phyloP scores from a whole-genome alignment of 2,888 invertebrate species.

The Matsumyia berberina region DNA sequence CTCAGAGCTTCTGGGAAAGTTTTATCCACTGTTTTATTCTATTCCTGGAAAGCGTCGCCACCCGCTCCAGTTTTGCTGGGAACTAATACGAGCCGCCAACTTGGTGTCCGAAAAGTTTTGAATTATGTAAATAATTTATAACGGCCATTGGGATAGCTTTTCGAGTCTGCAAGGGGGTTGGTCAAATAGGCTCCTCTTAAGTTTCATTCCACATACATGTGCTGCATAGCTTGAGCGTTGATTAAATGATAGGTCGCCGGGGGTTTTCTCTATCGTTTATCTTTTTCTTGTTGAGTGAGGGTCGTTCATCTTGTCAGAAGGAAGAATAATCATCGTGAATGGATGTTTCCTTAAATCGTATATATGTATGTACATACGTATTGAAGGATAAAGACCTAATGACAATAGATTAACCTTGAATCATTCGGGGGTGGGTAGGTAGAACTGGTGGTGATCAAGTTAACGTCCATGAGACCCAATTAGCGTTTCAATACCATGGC shows the following conservation, averaged over 20 bases:
- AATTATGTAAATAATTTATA: slow-evolving; percentile 75
- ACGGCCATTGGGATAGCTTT: slow-evolving; percentile 53
- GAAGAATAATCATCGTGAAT: neutral
- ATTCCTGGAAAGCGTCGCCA: slow-evolving; percentile 51
- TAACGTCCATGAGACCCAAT: no score
- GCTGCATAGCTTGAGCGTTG: slow-evolving; percentile 17
- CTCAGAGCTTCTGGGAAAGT: slow-evolving; percentile 48
- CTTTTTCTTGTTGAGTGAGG: neutral
- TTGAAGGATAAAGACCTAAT: no score
- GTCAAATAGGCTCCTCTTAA: slow-evolving; percentile 46
- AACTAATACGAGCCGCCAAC: slow-evolving; percentile 69
- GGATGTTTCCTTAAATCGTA: neutral
- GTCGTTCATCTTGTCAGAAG: neutral
- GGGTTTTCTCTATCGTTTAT: neutral
- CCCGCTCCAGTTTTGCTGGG: slow-evolving; percentile 36
- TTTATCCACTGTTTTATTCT: slow-evolving; percentile 43
- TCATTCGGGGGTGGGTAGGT: no score
- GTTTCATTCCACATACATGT: slow-evolving; percentile 4
- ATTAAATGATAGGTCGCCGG: slow-evolving; percentile 35
- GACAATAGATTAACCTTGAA: no score
- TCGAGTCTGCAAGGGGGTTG: slow-evolving; percentile 22
- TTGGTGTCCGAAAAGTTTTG: slow-evolving; percentile 75
- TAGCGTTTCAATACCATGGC: no score
- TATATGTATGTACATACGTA: no score
- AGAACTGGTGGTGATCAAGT: no score